phyloP scores from a whole-genome alignment of 2,113 vertebrate species.

The Gadus chalcogrammus region DNA sequence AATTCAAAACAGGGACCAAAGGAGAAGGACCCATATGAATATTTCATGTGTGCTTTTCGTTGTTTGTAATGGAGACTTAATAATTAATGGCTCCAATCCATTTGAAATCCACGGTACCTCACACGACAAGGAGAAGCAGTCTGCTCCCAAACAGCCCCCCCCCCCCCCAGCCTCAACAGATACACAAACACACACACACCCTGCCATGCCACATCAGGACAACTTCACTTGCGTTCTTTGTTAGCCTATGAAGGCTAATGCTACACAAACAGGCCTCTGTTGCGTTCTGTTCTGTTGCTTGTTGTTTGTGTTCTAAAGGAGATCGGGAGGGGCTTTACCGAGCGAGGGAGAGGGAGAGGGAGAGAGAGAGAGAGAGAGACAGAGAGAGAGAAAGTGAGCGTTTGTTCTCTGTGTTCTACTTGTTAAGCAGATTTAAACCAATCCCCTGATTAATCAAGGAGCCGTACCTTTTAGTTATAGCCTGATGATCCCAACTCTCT shows the following conservation, averaged over 20 bases:
- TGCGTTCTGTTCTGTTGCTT: slow-evolving; percentile 46
- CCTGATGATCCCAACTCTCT: slow-evolving; percentile 27
- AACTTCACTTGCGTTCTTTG: slow-evolving; percentile 42
- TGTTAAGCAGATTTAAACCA: slow-evolving; percentile 68
- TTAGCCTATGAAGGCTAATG: slow-evolving; percentile 57
- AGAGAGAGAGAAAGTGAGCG: slow-evolving; percentile 36
- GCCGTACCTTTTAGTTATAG: slow-evolving; percentile 39
- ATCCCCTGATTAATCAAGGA: slow-evolving; percentile 56
- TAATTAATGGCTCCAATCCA: slow-evolving; percentile 74
- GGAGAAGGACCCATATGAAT: slow-evolving; percentile 60
- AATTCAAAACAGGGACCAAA: slow-evolving; percentile 25
- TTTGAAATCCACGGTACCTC: slow-evolving; percentile 58
- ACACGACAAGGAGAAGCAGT: slow-evolving; percentile 28
- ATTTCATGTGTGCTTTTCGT: slow-evolving; percentile 60
- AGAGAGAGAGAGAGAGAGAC: too few relatives aligned
- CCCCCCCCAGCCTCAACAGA: neutral
- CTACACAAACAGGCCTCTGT: slow-evolving; percentile 58
- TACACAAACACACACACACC: neutral
- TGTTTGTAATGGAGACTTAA: slow-evolving; percentile 74
- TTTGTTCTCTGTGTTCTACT: slow-evolving; percentile 57
- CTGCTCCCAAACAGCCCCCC: slow-evolving; percentile 27
- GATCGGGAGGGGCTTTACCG: slow-evolving; percentile 15
- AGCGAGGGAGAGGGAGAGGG: too few relatives aligned
- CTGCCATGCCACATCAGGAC: slow-evolving; percentile 13
- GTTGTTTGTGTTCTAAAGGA: slow-evolving; percentile 52